These are phyloP conservation scores for Arrhamphus sclerolepis DNA, from an alignment of 2,797 vertebrate genomes.

Conservation along the genomic window DNA sequence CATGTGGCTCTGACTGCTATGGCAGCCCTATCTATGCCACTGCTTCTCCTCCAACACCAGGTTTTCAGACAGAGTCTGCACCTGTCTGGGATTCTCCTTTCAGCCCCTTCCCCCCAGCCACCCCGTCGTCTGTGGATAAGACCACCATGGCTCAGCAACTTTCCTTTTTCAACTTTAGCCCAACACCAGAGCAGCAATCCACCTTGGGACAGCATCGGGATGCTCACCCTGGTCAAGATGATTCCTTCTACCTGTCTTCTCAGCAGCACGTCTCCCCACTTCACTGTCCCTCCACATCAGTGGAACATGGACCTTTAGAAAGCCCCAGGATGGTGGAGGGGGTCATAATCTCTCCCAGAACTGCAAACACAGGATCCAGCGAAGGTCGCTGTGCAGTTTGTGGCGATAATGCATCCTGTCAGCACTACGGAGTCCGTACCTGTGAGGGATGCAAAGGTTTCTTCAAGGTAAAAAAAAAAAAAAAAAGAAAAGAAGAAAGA, in stretches of 20 bases:
- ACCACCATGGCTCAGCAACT: slow-evolving; percentile 78
- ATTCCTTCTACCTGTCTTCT: slow-evolving; percentile 65
- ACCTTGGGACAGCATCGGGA: slow-evolving; percentile 72
- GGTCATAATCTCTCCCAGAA: slow-evolving; percentile 78
- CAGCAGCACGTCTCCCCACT: slow-evolving; percentile 75
- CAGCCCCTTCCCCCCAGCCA: slow-evolving; percentile 82
- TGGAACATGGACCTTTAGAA: slow-evolving; percentile 79
- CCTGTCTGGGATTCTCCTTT: slow-evolving; percentile 91
- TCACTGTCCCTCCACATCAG: slow-evolving; percentile 79
- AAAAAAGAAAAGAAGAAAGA: too few species aligned
- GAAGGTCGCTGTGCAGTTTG: slow-evolving; percentile 95
- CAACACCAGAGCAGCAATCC: slow-evolving; percentile 71
- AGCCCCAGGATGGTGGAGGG: slow-evolving; percentile 77
- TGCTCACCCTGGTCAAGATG: slow-evolving; percentile 57
- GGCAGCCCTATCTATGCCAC: slow-evolving; percentile 89
- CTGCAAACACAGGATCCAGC: slow-evolving; percentile 75
- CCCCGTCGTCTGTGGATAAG: slow-evolving; percentile 86
- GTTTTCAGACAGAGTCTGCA: slow-evolving; percentile 84
- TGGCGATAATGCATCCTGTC: slow-evolving; percentile 95
- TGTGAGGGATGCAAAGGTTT: slow-evolving; percentile 95
- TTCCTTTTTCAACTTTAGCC: slow-evolving; percentile 84
- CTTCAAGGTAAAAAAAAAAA: slow-evolving; percentile 83
- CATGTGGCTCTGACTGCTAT: slow-evolving; percentile 94
- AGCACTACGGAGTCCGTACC: slow-evolving; percentile 95
- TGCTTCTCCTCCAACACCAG: slow-evolving; percentile 86